Percentiles rank a stretch among this genome's conserved stretches.
Evolutionary conservation across 2,888 invertebrate species (phyloP).

Genomic region (Drosophila anomalipes): DNA sequence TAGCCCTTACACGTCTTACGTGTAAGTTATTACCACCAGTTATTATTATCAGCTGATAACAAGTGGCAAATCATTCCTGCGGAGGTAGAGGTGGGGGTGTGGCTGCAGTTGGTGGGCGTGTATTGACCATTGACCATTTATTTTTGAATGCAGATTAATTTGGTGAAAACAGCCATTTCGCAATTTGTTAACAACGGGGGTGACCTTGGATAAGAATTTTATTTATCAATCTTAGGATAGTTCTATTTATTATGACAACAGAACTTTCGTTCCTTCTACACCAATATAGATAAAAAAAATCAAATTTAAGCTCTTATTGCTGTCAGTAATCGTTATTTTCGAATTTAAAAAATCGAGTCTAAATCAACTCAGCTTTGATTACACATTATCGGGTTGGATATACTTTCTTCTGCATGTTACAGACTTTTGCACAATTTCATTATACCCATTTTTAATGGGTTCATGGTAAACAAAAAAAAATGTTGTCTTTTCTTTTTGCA

Average conservation of each 20-base stretch:
- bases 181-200: not conserved
- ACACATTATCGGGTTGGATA: not conserved
- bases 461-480: not conserved
- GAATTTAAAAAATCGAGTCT: too few species aligned
- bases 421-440: too few species aligned
- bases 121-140: not conserved
- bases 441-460: too few species aligned
- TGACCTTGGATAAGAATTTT: not conserved
- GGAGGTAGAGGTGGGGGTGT: too few species aligned
- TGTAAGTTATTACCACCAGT: too few species aligned
- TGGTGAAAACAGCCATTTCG: not conserved
- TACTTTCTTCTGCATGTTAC: too few species aligned
- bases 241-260: too few species aligned
- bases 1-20: not conserved
- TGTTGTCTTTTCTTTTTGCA: conserved; percentile 49
- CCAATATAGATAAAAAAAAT: too few species aligned
- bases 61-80: too few species aligned
- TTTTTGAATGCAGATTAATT: not conserved
- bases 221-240: not conserved
- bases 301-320: too few species aligned
- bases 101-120: not conserved
- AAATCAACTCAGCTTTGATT: not conserved
- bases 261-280: too few species aligned
- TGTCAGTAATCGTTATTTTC: not conserved
- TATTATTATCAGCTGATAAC: not conserved